Evolutionary conservation across 1,140 invertebrate species (phyloP).

Genomic region (Pseudomyrmex sp.): DNA sequence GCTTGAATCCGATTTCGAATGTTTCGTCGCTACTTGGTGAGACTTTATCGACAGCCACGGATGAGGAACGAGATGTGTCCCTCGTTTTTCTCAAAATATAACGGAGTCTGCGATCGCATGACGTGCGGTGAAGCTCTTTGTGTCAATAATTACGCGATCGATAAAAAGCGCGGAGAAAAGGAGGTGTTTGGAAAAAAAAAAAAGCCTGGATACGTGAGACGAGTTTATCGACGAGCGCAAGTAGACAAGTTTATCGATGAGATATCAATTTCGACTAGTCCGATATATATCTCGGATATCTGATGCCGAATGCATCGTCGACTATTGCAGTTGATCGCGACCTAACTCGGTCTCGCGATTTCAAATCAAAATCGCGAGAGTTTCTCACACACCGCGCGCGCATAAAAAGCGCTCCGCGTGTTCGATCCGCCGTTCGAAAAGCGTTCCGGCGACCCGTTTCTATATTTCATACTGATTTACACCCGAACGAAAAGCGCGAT

Average conservation of each 20-base stretch:
- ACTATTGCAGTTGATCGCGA: not conserved
- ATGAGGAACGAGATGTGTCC: not conserved
- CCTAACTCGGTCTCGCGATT: slow-evolving; percentile 24
- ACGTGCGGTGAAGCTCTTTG: too few species aligned
- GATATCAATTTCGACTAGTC: slow-evolving; percentile 20
- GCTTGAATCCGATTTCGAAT: slow-evolving; percentile 40
- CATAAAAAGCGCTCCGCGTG: slow-evolving; percentile 34
- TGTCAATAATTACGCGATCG: not conserved
- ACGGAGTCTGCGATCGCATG: not conserved
- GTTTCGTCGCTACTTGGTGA: not conserved
- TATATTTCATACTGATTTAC: slow-evolving; percentile 47
- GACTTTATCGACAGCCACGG: too few species aligned
- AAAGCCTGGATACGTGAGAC: too few species aligned
- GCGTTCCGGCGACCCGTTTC: not conserved
- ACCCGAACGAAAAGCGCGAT: not conserved
- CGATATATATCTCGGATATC: slow-evolving; percentile 12
- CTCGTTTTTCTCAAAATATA: too few species aligned
- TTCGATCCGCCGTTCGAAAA: slow-evolving; percentile 13
- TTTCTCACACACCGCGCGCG: not conserved
- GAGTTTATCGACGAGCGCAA: not conserved
- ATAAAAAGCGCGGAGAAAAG: too few species aligned
- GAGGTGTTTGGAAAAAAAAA: too few species aligned
- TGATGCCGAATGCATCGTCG: not conserved
- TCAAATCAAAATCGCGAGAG: slow-evolving; percentile 33
- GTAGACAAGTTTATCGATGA: slow-evolving; percentile 7